Percentiles rank a stretch among this genome's conserved stretches.
phyloP scores from a whole-genome alignment of 2,888 invertebrate genomes.

The Campoplex nolae region DNA sequence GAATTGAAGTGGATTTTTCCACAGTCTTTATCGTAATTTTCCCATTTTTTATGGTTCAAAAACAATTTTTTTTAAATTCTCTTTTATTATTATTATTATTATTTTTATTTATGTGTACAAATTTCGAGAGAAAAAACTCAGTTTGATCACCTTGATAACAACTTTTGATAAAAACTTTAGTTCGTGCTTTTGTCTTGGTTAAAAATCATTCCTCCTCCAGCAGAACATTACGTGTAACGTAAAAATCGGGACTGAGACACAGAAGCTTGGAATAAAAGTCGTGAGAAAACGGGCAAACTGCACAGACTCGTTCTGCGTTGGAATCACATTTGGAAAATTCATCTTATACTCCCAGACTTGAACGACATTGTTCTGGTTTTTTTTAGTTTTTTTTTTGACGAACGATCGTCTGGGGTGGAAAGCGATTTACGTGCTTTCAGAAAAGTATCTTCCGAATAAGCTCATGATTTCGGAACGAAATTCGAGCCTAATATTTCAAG shows the following conservation, averaged over 20 bases:
- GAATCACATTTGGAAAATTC: conserved; percentile 25
- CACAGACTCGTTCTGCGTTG: conserved; percentile 21
- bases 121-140: neutral
- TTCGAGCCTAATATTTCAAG: neutral
- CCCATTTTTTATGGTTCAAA: neutral
- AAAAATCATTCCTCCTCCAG: neutral
- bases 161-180: too few relatives aligned
- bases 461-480: neutral
- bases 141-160: too few relatives aligned
- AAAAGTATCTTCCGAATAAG: neutral
- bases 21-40: neutral
- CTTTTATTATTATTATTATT: neutral
- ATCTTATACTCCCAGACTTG: conserved; percentile 2
- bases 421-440: neutral
- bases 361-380: neutral
- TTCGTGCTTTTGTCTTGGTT: neutral
- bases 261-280: conserved; percentile 16
- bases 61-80: neutral
- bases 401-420: neutral
- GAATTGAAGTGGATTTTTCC: too few relatives aligned
- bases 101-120: neutral
- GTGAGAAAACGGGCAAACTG: conserved; percentile 24
- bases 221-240: neutral
- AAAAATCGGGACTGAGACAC: conserved; percentile 29
- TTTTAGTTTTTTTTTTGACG: neutral